Evolutionary conservation across 2,888 invertebrate species (phyloP).

Genomic region (Boloria selene): DNA sequence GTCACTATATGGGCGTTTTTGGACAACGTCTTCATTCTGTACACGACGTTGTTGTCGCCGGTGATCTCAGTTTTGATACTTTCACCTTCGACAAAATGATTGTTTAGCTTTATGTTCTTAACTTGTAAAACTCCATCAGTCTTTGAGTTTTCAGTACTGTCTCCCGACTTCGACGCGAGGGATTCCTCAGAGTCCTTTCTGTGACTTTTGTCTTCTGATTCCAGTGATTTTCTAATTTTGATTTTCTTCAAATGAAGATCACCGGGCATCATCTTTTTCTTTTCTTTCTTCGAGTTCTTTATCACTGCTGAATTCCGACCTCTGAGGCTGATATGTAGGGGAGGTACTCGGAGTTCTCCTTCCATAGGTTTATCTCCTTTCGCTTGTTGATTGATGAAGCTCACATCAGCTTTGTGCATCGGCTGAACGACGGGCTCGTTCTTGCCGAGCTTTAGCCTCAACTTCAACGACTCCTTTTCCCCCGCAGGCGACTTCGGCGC

Average conservation of each 20-base stretch:
- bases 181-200: conserved; percentile 65
- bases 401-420: conserved; percentile 91
- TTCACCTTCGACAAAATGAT: conserved; percentile 65
- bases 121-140: conserved; percentile 72
- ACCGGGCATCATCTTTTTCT: conserved; percentile 80
- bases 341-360: conserved; percentile 90
- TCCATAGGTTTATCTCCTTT: conserved; percentile 80
- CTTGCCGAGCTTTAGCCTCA: conserved; percentile 91
- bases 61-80: conserved; percentile 70
- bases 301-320: conserved; percentile 93
- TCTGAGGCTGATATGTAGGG: conserved; percentile 92
- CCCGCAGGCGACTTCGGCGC: conserved; percentile 66
- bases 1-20: conserved; percentile 79
- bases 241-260: conserved; percentile 80
- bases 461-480: conserved; percentile 89
- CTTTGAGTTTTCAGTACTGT: conserved; percentile 64
- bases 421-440: conserved; percentile 89
- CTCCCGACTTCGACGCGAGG: conserved; percentile 61
- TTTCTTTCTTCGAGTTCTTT: conserved; percentile 88
- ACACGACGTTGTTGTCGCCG: conserved; percentile 69
- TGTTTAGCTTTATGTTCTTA: conserved; percentile 69
- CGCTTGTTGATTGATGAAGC: conserved; percentile 84
- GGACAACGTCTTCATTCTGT: conserved; percentile 76
- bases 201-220: conserved; percentile 65
- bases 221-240: conserved; percentile 73